These are phyloP conservation scores for Neosilurus hyrtlii DNA, from an alignment of 2,797 vertebrate genomes.

Conservation along the genomic window DNA sequence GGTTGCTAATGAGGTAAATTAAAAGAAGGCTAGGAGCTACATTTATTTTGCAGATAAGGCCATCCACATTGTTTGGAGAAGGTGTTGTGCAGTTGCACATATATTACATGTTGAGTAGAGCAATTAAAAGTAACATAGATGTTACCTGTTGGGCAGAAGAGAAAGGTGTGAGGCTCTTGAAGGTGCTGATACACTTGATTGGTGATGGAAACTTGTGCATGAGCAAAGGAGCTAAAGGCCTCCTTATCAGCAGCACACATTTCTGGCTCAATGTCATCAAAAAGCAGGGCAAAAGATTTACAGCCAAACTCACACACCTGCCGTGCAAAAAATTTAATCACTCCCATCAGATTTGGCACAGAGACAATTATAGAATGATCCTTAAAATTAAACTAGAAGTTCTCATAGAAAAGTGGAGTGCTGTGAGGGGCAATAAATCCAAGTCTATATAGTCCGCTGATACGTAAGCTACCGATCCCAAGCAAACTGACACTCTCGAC, in stretches of 20 bases:
- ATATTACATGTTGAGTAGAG: background rate
- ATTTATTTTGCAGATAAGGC: background rate
- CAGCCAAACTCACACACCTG: slow-evolving; percentile 94
- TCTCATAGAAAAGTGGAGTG: no score
- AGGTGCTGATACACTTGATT: slow-evolving; percentile 92
- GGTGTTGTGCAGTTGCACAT: background rate
- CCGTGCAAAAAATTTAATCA: background rate
- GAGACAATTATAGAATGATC: background rate
- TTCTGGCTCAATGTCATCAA: slow-evolving; percentile 94
- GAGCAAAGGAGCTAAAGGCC: slow-evolving; percentile 91
- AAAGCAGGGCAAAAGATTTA: slow-evolving; percentile 92
- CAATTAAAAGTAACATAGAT: background rate
- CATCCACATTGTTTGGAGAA: background rate
- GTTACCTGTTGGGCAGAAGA: slow-evolving; percentile 97
- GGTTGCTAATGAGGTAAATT: background rate
- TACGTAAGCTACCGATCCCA: no score
- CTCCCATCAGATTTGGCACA: background rate
- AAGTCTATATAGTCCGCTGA: no score
- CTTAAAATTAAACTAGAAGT: background rate
- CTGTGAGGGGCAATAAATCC: no score
- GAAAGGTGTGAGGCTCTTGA: slow-evolving; percentile 86
- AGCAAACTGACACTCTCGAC: no score
- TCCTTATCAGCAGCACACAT: slow-evolving; percentile 96
- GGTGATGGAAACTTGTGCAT: slow-evolving; percentile 91
- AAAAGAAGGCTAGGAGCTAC: background rate